A percentile compares a stretch with the other conserved stretches of the same genome.
These are phyloP conservation scores for Panagrolaimus sp. DNA, from an alignment of 1,140 invertebrate genomes.

Conservation along the genomic window DNA sequence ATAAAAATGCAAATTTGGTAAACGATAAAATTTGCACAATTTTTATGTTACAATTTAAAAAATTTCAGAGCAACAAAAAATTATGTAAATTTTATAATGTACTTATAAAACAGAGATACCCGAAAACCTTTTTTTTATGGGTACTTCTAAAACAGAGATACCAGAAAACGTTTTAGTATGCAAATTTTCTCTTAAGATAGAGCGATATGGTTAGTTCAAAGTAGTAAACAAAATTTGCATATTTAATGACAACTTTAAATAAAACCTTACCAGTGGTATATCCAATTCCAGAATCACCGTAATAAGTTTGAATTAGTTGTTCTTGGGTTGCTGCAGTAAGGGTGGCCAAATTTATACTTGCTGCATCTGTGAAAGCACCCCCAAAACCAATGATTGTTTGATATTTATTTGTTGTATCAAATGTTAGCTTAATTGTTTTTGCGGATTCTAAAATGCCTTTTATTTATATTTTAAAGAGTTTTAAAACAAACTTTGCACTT, in stretches of 20 bases:
- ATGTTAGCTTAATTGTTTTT: background rate
- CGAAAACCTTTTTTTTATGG: too few relatives aligned
- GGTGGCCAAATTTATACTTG: constrained; percentile 60
- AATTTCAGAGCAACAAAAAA: too few relatives aligned
- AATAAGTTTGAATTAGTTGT: constrained; percentile 30
- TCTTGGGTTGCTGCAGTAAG: constrained; percentile 25
- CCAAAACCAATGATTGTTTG: constrained; percentile 63
- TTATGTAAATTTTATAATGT: too few relatives aligned
- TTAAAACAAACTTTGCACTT: background rate
- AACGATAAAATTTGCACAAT: too few relatives aligned
- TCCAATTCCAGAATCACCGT: constrained; percentile 25
- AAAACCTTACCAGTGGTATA: background rate
- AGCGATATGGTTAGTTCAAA: background rate
- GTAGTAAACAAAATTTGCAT: background rate
- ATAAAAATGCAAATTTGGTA: too few relatives aligned
- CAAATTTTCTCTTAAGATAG: too few relatives aligned
- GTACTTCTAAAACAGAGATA: too few relatives aligned
- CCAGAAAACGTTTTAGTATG: too few relatives aligned
- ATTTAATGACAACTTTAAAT: background rate
- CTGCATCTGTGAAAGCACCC: constrained; percentile 63
- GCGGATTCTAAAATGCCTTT: background rate
- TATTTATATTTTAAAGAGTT: background rate
- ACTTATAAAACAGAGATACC: too few relatives aligned
- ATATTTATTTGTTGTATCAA: constrained; percentile 32
- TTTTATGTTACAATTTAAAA: too few relatives aligned